Evolutionary conservation across 1,140 invertebrate species (phyloP).

Genomic region (Drosophila nikananu): DNA sequence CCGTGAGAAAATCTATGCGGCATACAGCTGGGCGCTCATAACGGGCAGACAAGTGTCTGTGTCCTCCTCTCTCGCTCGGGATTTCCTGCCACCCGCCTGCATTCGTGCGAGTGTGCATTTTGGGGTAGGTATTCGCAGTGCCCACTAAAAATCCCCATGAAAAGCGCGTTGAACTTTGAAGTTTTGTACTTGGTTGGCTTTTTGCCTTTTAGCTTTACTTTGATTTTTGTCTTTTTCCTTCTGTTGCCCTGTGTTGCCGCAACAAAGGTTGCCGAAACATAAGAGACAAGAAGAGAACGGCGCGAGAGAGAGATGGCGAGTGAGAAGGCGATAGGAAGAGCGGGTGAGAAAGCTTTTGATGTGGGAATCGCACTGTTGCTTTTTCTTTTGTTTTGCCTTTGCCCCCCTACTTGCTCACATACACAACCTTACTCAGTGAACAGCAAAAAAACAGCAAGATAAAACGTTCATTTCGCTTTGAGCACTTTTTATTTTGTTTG

Average conservation of each 20-base stretch:
- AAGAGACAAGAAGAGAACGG: conserved; percentile 32
- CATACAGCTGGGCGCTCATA: conserved; percentile 81
- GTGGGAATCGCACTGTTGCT: conserved; percentile 47
- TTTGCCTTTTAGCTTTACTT: conserved; percentile 23
- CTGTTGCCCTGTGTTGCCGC: conserved; percentile 34
- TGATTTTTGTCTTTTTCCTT: conserved; percentile 18
- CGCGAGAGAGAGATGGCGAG: conserved; percentile 23
- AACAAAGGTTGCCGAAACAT: conserved; percentile 58
- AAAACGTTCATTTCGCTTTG: conserved; percentile 49
- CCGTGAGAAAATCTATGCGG: conserved; percentile 82
- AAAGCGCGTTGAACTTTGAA: conserved; percentile 74
- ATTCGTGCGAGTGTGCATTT: conserved; percentile 13
- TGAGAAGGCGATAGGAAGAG: conserved; percentile 20
- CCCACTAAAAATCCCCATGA: conserved; percentile 12
- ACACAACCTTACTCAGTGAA: conserved; percentile 4
- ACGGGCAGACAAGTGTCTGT: conserved; percentile 45
- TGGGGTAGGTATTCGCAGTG: conserved; percentile 27
- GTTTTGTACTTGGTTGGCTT: conserved; percentile 37
- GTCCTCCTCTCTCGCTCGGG: not conserved
- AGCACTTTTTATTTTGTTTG: conserved; percentile 60
- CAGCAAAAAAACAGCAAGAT: conserved; percentile 15
- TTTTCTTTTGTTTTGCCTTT: conserved; percentile 27
- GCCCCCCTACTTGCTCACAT: conserved; percentile 14
- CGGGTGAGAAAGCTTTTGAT: conserved; percentile 55
- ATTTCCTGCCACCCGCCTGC: not conserved